A percentile compares a stretch with the other conserved stretches of the same genome.
These are phyloP conservation scores for Antedon mediterranea DNA, from an alignment of 53 echinoderm and acorn worm species.

Conservation along the genomic window DNA sequence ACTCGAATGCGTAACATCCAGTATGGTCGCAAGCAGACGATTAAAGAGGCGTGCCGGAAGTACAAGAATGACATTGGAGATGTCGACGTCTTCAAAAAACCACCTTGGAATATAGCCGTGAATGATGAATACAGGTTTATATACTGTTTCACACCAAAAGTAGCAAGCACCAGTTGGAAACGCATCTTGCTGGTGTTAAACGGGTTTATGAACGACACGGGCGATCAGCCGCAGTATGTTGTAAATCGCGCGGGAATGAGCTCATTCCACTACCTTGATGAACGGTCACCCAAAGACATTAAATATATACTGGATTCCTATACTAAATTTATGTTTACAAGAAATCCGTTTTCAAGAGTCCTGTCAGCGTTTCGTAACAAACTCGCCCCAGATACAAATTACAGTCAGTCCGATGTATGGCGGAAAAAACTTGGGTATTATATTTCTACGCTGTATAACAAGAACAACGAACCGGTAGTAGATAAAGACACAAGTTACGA, in stretches of 20 bases:
- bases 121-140: slow-evolving; percentile 41
- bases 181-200: slow-evolving; percentile 47
- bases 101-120: slow-evolving; percentile 30
- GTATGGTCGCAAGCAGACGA: neutral
- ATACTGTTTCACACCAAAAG: slow-evolving; percentile 54
- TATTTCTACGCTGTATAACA: neutral
- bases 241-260: slow-evolving; percentile 37
- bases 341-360: neutral
- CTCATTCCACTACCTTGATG: neutral
- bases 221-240: slow-evolving; percentile 37
- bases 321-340: neutral
- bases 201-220: slow-evolving; percentile 24
- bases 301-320: neutral
- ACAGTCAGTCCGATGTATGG: neutral
- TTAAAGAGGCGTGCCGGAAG: neutral
- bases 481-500: slow-evolving; percentile 2
- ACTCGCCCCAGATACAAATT: neutral
- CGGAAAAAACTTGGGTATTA: neutral
- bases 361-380: neutral
- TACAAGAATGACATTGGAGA: neutral
- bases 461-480: neutral
- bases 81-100: slow-evolving; percentile 9
- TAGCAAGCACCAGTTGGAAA: slow-evolving; percentile 72
- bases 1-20: neutral
- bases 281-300: neutral